Evolutionary conservation across 2,797 vertebrate genomes (phyloP), one percentile per base, ranked within the genome.

Genomic region (Ceyx erithaca): DNA sequence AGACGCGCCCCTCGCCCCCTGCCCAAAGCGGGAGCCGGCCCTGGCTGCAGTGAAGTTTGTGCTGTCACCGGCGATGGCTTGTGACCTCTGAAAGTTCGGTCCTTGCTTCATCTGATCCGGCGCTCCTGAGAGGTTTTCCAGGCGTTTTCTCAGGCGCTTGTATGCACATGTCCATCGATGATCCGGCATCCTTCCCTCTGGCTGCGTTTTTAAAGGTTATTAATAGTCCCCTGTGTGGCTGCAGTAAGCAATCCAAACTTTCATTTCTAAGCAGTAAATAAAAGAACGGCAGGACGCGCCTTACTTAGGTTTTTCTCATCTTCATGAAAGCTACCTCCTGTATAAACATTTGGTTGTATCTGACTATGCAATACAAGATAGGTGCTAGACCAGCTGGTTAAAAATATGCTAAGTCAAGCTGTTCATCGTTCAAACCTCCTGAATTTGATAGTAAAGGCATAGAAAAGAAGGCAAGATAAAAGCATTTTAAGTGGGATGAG

Each of bases 321-420:
- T 97, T 96, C 48, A 94, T 97, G 97, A 97, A 97, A 97, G 94
- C 97, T 97, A 97, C 97, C 97, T 98, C 97, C 97, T 98, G 98
- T 97, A 97, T 97, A 97, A 98, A 97, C 98, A 98, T 98, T 98
- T 98, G 96, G 97, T 98, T 97, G 97, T 98, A 98, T 98, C 97
- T 97, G 97, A 97, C 96, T 97, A 97, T 97, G 97, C 96, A 97
- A 97, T 97, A 97, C 97, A 96, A 96, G 97, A 97, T 98, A 98
- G 98, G 98, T 98, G 97, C 97, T 97, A 98, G 97, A 98, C 98
- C 98, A 98, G 98, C 98, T 98, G 98, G 98, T 97, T 97, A 97
- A 97, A 98, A 98, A 98, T 98, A 98, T 98, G 98, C 97, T 97
- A 98, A 97, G 97, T 97, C 98, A 98, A 98, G 98, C 97, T 98